Percentiles rank a stretch among this genome's conserved stretches.
phyloP scores from a whole-genome alignment of 64 coral and sea anemone species.

The Trachythela sp. region DNA sequence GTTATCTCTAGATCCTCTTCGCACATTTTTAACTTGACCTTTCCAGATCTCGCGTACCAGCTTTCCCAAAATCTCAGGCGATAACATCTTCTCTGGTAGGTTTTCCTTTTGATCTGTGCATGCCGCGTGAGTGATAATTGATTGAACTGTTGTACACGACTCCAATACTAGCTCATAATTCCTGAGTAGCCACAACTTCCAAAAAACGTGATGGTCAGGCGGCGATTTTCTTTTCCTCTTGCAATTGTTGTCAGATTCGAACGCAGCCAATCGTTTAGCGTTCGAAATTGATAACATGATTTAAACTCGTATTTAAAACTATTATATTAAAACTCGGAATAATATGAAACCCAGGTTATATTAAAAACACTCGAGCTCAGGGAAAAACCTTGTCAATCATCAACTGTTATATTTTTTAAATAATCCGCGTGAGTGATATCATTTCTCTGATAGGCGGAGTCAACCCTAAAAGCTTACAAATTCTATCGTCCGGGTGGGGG shows the following conservation, averaged over 20 bases:
- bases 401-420: too few relatives aligned
- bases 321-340: too few relatives aligned
- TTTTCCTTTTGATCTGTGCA: conserved; percentile 27
- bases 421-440: too few relatives aligned
- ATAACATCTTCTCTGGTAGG: not conserved
- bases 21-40: not conserved
- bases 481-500: not conserved
- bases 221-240: too few relatives aligned
- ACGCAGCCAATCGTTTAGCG: too few relatives aligned
- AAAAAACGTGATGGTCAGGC: not conserved
- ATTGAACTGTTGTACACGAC: not conserved
- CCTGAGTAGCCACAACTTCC: conserved; percentile 15
- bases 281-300: too few relatives aligned
- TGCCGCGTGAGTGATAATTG: not conserved
- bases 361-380: too few relatives aligned
- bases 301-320: too few relatives aligned
- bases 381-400: too few relatives aligned
- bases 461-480: not conserved
- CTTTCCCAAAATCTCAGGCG: not conserved
- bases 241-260: too few relatives aligned
- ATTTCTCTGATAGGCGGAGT: too few relatives aligned
- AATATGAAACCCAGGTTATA: too few relatives aligned
- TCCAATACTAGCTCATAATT: not conserved
- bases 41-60: not conserved
- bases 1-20: not conserved